These are phyloP conservation scores for Scomber japonicus DNA, from an alignment of 2,113 vertebrate species.

Conservation along the genomic window DNA sequence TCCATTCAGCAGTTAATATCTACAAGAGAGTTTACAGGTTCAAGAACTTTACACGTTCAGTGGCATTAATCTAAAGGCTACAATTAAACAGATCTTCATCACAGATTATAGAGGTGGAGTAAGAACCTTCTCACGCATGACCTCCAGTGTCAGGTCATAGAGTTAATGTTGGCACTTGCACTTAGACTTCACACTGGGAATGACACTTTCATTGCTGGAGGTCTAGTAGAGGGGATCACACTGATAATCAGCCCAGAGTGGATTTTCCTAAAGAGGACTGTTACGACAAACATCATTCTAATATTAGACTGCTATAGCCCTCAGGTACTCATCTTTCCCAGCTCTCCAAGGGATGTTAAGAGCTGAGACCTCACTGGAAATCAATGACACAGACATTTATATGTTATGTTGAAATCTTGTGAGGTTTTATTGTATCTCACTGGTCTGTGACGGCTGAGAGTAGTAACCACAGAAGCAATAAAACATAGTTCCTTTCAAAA, in stretches of 20 bases:
- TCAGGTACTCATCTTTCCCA: constrained; percentile 8
- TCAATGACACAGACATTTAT: not conserved
- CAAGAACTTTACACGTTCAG: not conserved
- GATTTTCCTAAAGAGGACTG: constrained; percentile 70
- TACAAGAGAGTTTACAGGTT: not conserved
- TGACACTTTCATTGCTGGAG: constrained; percentile 50
- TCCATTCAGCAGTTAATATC: not conserved
- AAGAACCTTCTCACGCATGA: constrained; percentile 6
- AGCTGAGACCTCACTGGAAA: constrained; percentile 2
- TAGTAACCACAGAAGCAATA: too few species aligned
- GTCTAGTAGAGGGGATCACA: constrained; percentile 61
- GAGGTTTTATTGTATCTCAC: not conserved
- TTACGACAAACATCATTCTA: constrained; percentile 53
- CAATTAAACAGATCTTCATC: constrained; percentile 12
- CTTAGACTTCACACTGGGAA: constrained; percentile 20
- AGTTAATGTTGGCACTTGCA: constrained; percentile 22
- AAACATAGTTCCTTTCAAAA: too few species aligned
- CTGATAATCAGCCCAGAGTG: constrained; percentile 72
- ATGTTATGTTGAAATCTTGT: not conserved
- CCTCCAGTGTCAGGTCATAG: constrained; percentile 16
- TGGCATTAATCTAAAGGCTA: constrained; percentile 2
- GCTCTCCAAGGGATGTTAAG: constrained; percentile 24
- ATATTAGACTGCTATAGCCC: constrained; percentile 57
- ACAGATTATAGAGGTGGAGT: constrained; percentile 9
- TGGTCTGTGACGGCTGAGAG: too few species aligned